phyloP scores from a whole-genome alignment of 1,140 invertebrate genomes.

The Drosophila novamexicana region DNA sequence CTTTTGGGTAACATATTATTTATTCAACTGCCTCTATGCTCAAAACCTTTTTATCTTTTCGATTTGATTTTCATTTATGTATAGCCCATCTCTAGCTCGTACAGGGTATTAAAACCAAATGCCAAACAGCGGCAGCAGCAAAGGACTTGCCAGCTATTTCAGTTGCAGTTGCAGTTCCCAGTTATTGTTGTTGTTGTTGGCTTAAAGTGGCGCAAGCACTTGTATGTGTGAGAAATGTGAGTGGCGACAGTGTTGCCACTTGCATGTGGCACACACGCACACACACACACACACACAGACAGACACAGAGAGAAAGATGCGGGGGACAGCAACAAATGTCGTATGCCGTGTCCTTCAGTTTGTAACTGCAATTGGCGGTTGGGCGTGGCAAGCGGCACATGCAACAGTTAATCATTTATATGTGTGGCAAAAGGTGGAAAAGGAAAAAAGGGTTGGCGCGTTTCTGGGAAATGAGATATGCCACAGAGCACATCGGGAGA shows the following conservation, averaged over 20 bases:
- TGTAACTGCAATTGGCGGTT: slow-evolving; percentile 48
- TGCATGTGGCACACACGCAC: slow-evolving; percentile 9
- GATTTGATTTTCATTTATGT: no score
- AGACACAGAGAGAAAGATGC: no score
- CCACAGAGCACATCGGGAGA: neutral
- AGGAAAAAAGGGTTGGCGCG: neutral
- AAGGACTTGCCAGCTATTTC: slow-evolving; percentile 16
- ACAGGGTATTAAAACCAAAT: slow-evolving; percentile 27
- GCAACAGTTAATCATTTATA: slow-evolving; percentile 71
- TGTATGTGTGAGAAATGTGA: slow-evolving; percentile 42
- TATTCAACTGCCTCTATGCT: no score
- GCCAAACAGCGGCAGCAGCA: slow-evolving; percentile 17
- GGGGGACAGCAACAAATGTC: slow-evolving; percentile 29
- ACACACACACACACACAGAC: neutral
- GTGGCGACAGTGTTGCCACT: slow-evolving; percentile 32
- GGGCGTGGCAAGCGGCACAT: slow-evolving; percentile 61
- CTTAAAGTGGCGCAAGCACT: slow-evolving; percentile 64
- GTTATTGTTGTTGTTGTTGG: slow-evolving; percentile 39
- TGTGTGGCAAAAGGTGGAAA: slow-evolving; percentile 20
- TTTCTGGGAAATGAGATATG: neutral
- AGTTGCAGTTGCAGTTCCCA: slow-evolving; percentile 10
- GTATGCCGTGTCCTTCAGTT: slow-evolving; percentile 50
- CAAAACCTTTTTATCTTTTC: no score
- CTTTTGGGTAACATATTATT: no score
- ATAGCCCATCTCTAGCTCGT: neutral